Conservation (phyloP, 2,113 vertebrate genomes). For the Alaudala cheleensis region DNA sequence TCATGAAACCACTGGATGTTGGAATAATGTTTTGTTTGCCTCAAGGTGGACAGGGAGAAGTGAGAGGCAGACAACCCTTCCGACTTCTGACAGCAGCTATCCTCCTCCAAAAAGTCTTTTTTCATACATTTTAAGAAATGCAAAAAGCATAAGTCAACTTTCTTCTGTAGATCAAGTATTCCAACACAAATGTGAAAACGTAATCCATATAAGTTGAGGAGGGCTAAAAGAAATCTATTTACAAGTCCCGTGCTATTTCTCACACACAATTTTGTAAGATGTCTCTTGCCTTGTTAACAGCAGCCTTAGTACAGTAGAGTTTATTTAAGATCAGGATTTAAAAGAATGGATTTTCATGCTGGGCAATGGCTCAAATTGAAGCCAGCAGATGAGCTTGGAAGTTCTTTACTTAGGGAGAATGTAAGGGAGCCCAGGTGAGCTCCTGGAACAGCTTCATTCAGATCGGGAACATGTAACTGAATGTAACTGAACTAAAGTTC, state of each 20-base stretch:
- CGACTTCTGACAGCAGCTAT: neutral
- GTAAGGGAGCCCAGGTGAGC: neutral
- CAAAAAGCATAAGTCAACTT: neutral
- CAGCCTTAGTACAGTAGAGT: neutral
- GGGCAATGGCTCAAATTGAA: neutral
- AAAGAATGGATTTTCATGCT: neutral
- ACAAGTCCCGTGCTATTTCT: neutral
- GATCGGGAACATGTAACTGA: neutral
- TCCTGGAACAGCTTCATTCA: neutral
- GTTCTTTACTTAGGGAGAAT: neutral
- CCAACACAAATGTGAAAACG: neutral
- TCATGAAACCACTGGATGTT: neutral
- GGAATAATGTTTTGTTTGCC: neutral
- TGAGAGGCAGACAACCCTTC: neutral
- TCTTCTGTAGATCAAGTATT: neutral
- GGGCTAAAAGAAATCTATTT: neutral
- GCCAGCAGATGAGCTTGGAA: accelerated
- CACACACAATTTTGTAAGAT: neutral
- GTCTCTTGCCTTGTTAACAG: neutral
- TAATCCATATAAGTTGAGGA: neutral
- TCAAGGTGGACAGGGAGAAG: neutral
- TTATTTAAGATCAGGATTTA: neutral
- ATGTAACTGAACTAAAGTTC: neutral
- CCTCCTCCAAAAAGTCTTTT: neutral
- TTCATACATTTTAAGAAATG: neutral